A percentile compares a stretch with the other conserved stretches of the same genome.
Conservation (phyloP, 1,140 invertebrate genomes). For the Drosophila ironensis region DNA sequence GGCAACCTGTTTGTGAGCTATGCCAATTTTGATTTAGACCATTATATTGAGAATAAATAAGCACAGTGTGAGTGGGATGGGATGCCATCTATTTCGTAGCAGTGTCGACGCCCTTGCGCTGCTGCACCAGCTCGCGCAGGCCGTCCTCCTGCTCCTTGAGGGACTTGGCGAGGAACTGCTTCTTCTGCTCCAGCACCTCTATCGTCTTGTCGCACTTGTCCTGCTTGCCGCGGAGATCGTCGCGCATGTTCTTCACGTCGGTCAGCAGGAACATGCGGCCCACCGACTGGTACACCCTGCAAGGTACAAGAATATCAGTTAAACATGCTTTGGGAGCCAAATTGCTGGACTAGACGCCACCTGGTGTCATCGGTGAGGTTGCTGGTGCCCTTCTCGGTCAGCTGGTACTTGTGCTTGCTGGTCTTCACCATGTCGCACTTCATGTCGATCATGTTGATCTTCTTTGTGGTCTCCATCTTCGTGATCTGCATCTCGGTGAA, state of each 20-base stretch:
- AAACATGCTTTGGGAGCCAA: background rate
- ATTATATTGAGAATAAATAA: conserved; percentile 77
- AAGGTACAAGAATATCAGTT: background rate
- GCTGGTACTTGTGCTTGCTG: conserved; percentile 77
- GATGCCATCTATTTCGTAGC: conserved; percentile 46
- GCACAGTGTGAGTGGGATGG: background rate
- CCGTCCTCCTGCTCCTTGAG: conserved; percentile 80
- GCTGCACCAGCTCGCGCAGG: conserved; percentile 76
- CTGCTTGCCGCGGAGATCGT: conserved; percentile 70
- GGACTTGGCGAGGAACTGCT: conserved; percentile 73
- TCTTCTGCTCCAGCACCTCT: conserved; percentile 72
- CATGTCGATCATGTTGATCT: conserved; percentile 81
- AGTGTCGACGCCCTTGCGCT: conserved; percentile 71
- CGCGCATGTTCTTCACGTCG: conserved; percentile 71
- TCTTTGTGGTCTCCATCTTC: conserved; percentile 80
- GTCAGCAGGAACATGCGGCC: conserved; percentile 81
- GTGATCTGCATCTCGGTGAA: conserved; percentile 81
- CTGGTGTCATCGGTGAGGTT: conserved; percentile 63
- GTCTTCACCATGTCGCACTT: conserved; percentile 78
- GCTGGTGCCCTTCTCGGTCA: conserved; percentile 76
- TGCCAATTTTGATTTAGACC: conserved; percentile 91
- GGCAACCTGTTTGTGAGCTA: conserved; percentile 96
- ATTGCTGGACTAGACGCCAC: conserved; percentile 10
- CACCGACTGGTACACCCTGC: conserved; percentile 75
- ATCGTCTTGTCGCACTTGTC: conserved; percentile 79